Conservation (phyloP, 2,797 vertebrate species). For the Esox masquinongy region DNA sequence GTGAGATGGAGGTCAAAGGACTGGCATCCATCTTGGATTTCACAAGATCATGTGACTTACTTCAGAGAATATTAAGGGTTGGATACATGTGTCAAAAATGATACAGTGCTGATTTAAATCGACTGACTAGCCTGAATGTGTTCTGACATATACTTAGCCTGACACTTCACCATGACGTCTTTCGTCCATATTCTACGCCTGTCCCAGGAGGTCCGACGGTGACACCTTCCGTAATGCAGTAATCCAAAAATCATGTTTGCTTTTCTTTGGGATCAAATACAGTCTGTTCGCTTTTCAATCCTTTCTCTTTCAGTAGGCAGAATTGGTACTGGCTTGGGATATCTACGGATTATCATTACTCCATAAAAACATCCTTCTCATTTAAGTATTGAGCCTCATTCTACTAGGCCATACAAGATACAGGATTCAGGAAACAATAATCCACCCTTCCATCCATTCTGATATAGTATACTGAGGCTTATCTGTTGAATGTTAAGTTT, state of each 20-base stretch:
- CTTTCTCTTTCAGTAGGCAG: conserved; percentile 65
- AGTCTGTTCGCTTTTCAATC: conserved; percentile 66
- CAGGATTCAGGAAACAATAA: conserved; percentile 41
- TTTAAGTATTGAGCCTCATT: conserved; percentile 36
- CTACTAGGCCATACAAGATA: conserved; percentile 7
- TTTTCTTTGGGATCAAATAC: conserved; percentile 63
- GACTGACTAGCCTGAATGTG: neutral
- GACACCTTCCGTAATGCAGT: conserved; percentile 72
- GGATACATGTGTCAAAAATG: conserved; percentile 48
- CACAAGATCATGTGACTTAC: conserved; percentile 31
- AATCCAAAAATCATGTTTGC: conserved; percentile 76
- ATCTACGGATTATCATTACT: conserved; percentile 68
- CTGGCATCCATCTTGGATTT: conserved; percentile 35
- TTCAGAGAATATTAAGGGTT: conserved; percentile 42
- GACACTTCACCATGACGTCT: neutral
- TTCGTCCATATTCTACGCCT: neutral
- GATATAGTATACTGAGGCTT: conserved; percentile 33
- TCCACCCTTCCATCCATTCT: conserved; percentile 40
- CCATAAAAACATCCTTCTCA: conserved; percentile 53
- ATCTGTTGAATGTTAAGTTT: conserved; percentile 46
- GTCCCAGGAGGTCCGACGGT: conserved; percentile 16
- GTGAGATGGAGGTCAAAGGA: conserved; percentile 66
- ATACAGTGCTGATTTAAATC: conserved; percentile 20
- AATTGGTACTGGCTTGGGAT: conserved; percentile 55
- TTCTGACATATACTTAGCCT: conserved; percentile 14